Evolutionary conservation across 2,797 vertebrate genomes (phyloP).

Genomic region (Argyrosomus regius): DNA sequence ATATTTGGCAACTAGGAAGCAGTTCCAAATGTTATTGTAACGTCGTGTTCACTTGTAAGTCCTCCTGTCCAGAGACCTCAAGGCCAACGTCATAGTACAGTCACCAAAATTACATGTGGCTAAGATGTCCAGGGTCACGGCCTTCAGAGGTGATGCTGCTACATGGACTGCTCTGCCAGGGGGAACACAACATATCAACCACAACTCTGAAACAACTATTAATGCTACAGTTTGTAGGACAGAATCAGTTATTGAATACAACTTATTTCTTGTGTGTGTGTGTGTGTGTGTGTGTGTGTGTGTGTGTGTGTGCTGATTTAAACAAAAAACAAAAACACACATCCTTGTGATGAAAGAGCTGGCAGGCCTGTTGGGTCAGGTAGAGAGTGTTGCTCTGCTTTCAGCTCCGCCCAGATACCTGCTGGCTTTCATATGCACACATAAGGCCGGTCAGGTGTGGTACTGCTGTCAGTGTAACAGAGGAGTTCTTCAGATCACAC

Average conservation of each 20-base stretch:
- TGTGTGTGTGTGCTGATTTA: too few relatives aligned
- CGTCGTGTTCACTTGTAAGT: not conserved
- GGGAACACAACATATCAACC: not conserved
- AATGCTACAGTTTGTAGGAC: too few relatives aligned
- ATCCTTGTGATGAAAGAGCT: conserved; percentile 26
- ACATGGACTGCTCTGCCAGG: not conserved
- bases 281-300: too few relatives aligned
- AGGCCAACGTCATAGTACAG: not conserved
- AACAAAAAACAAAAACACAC: too few relatives aligned
- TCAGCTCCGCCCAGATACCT: conserved; percentile 77
- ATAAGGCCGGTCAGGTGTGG: conserved; percentile 55
- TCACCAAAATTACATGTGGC: not conserved
- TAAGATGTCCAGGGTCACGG: not conserved
- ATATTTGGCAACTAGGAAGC: not conserved
- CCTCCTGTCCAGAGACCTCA: not conserved
- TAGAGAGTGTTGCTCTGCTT: conserved; percentile 20
- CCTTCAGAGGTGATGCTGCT: not conserved
- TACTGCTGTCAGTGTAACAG: conserved; percentile 2
- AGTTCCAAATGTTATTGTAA: not conserved
- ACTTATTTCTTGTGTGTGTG: not conserved
- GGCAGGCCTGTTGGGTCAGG: conserved; percentile 68
- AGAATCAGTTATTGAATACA: not conserved
- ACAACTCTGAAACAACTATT: not conserved
- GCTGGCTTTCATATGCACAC: conserved; percentile 45
- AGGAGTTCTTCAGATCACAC: not conserved